Base-by-base conservation (phyloP, 2,113 vertebrate genomes). In the Phalacrocorax carbo region DNA sequence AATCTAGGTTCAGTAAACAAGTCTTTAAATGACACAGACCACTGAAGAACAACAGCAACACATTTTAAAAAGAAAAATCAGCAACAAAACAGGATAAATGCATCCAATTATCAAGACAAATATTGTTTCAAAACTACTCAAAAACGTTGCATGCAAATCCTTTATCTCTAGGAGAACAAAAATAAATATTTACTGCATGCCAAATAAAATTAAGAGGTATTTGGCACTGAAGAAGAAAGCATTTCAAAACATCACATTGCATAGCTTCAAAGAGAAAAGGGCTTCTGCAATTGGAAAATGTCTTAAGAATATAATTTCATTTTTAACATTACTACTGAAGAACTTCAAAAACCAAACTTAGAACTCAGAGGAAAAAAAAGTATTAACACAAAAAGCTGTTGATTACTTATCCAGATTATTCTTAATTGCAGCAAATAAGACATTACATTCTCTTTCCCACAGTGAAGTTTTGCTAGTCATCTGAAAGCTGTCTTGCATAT, bases 171-270 rank as follows among this genome's bases (percentile, higher is more conserved):
- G 69, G 65, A 94, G 64, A 95, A 81, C 72, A 96, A 98, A 97
- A 95, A 93, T 92, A 98, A 98, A 97, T 97, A 97, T 98, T 98
- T 98, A 93, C 97, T 49, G 15, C 42, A 70, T 88, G 92, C 85
- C 93, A 98, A 95, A 97, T 86, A 95, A 97, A 97, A 97, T 96
- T 96, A 97, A 97, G 91, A 96, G 93, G 94, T 92, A 92, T 93
- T 94, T 95, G 64, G 83, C 69, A 97, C 80, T 57, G 87, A 97
- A 96, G 38, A 95, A 89, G 87, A 95, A 80, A 91, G 20, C 75
- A 54, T 58, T 95, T 94, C 81, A 82, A 86, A 51, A 66, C n/a
- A 88, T 54, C 42, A 40, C 64, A 79, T 69, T 42, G 58, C 90
- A 80, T 27, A 2, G 26, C 90, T 93, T 10, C 71, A 96, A 84